A percentile compares a stretch with the other conserved stretches of the same genome.
Evolutionary conservation across 2,888 invertebrate species (phyloP).

Genomic region (Chirona hameri): DNA sequence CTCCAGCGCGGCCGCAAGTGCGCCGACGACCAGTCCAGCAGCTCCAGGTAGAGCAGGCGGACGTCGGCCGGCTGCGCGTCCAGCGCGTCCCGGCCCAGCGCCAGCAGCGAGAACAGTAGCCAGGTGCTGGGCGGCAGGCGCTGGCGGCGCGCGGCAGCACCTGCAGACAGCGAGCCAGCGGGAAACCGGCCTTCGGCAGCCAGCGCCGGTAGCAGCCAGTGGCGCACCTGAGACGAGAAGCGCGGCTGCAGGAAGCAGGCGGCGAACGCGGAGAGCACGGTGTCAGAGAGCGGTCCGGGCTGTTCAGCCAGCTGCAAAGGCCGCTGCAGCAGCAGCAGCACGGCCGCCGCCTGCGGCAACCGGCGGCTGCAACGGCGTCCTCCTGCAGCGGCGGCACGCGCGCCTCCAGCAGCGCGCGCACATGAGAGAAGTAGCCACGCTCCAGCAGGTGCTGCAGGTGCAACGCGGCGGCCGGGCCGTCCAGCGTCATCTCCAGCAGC

Average conservation of each 20-base stretch:
- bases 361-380: slow-evolving; percentile 62
- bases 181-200: slow-evolving; percentile 51
- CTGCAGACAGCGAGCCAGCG: slow-evolving; percentile 42
- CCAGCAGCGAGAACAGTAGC: slow-evolving; percentile 65
- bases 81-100: slow-evolving; percentile 54
- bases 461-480: slow-evolving; percentile 44
- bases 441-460: slow-evolving; percentile 43
- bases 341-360: slow-evolving; percentile 67
- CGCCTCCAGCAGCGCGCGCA: slow-evolving; percentile 65
- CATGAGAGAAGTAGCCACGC: slow-evolving; percentile 67
- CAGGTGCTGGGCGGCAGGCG: slow-evolving; percentile 54
- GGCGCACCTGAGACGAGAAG: slow-evolving; percentile 64
- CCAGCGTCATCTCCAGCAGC: slow-evolving; percentile 64
- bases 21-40: slow-evolving; percentile 3
- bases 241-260: slow-evolving; percentile 61
- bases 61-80: background rate
- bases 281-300: background rate
- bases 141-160: slow-evolving; percentile 35
- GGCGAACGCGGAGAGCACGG: slow-evolving; percentile 35
- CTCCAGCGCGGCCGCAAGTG: background rate
- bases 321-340: slow-evolving; percentile 70
- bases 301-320: slow-evolving; percentile 57
- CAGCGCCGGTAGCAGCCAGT: slow-evolving; percentile 67
- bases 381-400: slow-evolving; percentile 65
- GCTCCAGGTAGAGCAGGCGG: slow-evolving; percentile 13